phyloP scores from a whole-genome alignment of 2,888 invertebrate genomes.

The Caenorhabditis sp. region DNA sequence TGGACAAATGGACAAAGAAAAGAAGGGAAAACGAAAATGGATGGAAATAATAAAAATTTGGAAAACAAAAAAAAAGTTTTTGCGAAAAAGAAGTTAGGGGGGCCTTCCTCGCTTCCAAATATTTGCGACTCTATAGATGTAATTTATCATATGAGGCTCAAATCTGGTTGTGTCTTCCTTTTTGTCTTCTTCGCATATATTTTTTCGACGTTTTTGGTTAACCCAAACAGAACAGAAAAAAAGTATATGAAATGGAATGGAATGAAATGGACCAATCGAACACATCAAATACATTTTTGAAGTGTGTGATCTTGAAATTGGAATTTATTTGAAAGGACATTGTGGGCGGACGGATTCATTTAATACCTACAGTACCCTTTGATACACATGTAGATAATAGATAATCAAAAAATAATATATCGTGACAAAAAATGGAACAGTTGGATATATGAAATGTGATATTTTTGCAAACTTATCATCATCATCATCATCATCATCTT shows the following conservation, averaged over 20 bases:
- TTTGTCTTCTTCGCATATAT: conserved; percentile 11
- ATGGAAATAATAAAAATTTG: not conserved
- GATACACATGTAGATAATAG: no score
- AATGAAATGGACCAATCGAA: not conserved
- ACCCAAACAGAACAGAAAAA: conserved; percentile 15
- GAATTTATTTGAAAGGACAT: not conserved
- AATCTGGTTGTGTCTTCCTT: conserved; percentile 42
- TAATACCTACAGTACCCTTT: not conserved
- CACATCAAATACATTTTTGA: no score
- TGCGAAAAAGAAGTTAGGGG: conserved; percentile 1
- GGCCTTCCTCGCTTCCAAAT: not conserved
- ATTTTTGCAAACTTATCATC: conserved; percentile 3
- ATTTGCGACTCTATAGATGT: conserved; percentile 46
- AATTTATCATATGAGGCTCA: conserved; percentile 49
- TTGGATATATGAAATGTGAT: conserved; percentile 1
- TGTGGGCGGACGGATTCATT: not conserved
- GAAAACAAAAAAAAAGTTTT: not conserved
- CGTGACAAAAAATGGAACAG: not conserved
- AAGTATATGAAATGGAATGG: not conserved
- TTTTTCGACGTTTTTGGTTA: conserved; percentile 13
- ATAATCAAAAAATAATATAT: conserved; percentile 1
- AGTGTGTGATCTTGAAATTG: not conserved
- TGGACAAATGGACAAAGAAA: not conserved
- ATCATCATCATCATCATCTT: conserved; percentile 4
- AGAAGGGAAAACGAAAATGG: not conserved